These are phyloP conservation scores for Cathartes aura DNA, from an alignment of 2,113 vertebrate species.

Conservation along the genomic window DNA sequence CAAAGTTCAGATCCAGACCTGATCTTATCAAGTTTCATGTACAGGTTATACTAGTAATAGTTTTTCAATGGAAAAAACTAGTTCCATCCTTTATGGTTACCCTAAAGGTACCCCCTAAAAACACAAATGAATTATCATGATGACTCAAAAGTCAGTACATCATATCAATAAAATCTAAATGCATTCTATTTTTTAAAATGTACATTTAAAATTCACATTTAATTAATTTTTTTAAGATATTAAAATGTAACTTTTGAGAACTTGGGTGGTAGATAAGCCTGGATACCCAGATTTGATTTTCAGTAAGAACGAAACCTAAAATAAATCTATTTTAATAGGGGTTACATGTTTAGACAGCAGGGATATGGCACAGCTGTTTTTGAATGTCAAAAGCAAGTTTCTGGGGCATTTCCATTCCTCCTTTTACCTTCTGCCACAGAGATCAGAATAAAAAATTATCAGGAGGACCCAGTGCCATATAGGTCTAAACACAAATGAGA, in stretches of 20 bases:
- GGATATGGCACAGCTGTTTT: background rate
- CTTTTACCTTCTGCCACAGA: background rate
- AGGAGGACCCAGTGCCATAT: background rate
- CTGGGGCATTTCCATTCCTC: background rate
- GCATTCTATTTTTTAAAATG: background rate
- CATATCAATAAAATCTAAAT: background rate
- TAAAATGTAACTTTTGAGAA: background rate
- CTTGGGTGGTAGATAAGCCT: background rate
- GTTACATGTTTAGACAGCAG: background rate
- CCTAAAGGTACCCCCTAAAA: no score
- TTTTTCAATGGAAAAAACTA: background rate
- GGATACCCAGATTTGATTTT: background rate
- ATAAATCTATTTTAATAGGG: background rate
- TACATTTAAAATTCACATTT: background rate
- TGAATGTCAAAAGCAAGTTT: constrained; percentile 5
- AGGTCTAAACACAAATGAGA: background rate
- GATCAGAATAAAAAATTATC: background rate
- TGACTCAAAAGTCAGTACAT: background rate
- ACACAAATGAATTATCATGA: background rate
- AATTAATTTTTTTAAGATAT: background rate
- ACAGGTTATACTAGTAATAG: background rate
- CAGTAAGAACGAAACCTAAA: background rate
- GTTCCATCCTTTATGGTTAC: background rate
- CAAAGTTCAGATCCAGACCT: background rate
- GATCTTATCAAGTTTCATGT: background rate